Conservation (phyloP, 2,797 vertebrate species). For the Scyliorhinus canicula region DNA sequence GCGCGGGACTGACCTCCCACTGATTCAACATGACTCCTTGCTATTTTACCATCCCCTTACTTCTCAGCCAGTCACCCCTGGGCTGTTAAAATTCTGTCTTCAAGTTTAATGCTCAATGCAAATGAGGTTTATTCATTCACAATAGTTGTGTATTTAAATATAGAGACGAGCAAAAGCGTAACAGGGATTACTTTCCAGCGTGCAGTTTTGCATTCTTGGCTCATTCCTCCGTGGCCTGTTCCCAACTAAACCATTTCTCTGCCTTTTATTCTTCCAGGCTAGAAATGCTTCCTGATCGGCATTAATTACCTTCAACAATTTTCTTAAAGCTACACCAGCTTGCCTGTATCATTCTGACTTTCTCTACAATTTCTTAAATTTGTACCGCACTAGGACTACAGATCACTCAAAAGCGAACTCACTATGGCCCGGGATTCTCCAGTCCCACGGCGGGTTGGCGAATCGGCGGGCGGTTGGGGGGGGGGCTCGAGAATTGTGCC, state of each 20-base stretch:
- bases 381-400: neutral
- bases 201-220: neutral
- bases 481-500: too few relatives aligned
- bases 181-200: neutral
- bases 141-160: neutral
- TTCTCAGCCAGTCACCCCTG: too few relatives aligned
- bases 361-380: neutral
- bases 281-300: neutral
- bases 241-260: neutral
- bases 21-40: neutral
- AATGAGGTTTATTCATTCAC: neutral
- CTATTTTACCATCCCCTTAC: neutral
- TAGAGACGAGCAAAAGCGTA: neutral
- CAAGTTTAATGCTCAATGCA: neutral
- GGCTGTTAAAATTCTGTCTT: neutral
- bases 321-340: neutral
- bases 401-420: neutral
- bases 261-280: neutral
- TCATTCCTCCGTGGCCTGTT: neutral
- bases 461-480: too few relatives aligned
- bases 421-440: too few relatives aligned
- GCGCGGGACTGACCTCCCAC: fast-evolving
- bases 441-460: too few relatives aligned
- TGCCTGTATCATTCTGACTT: neutral
- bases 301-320: neutral